phyloP scores from a whole-genome alignment of 2,888 invertebrate genomes.

The Nomada lathburiana region DNA sequence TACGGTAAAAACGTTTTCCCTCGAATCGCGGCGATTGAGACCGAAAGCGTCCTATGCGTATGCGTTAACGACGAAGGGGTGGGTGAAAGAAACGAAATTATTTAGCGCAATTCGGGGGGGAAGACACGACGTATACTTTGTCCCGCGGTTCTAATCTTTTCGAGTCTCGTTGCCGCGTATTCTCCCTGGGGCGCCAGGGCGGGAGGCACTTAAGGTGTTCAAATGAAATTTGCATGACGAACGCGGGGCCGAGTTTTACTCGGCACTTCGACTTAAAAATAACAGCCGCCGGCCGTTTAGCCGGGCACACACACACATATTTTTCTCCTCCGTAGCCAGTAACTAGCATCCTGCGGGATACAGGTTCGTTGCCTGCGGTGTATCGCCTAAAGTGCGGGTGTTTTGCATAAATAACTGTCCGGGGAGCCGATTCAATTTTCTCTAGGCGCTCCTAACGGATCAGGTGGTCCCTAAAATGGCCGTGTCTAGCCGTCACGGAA shows the following conservation, averaged over 20 bases:
- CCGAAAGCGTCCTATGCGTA: background rate
- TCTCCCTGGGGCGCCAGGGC: background rate
- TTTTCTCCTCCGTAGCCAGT: constrained; percentile 53
- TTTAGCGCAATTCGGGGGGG: constrained; percentile 20
- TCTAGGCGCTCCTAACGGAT: constrained; percentile 64
- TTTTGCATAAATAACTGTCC: constrained; percentile 71
- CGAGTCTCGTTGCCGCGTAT: constrained; percentile 47
- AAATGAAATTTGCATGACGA: constrained; percentile 72
- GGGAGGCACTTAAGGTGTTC: constrained; percentile 62
- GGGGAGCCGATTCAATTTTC: constrained; percentile 72
- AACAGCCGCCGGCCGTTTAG: constrained; percentile 67
- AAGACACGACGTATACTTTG: constrained; percentile 35
- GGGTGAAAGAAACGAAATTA: constrained; percentile 3
- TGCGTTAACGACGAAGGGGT: background rate
- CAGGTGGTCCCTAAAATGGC: constrained; percentile 56
- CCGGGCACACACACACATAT: constrained; percentile 39
- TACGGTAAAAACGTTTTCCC: background rate
- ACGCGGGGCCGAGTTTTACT: constrained; percentile 58
- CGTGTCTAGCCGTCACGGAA: constrained; percentile 26
- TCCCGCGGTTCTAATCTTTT: constrained; percentile 37
- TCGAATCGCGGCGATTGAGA: background rate
- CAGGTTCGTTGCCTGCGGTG: constrained; percentile 46
- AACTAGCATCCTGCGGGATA: constrained; percentile 63
- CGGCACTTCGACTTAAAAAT: constrained; percentile 60
- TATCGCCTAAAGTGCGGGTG: constrained; percentile 60